Percentiles rank a stretch among this genome's conserved stretches.
Evolutionary conservation across 2,888 invertebrate species (phyloP).

Genomic region (Stictocephala bisonia): DNA sequence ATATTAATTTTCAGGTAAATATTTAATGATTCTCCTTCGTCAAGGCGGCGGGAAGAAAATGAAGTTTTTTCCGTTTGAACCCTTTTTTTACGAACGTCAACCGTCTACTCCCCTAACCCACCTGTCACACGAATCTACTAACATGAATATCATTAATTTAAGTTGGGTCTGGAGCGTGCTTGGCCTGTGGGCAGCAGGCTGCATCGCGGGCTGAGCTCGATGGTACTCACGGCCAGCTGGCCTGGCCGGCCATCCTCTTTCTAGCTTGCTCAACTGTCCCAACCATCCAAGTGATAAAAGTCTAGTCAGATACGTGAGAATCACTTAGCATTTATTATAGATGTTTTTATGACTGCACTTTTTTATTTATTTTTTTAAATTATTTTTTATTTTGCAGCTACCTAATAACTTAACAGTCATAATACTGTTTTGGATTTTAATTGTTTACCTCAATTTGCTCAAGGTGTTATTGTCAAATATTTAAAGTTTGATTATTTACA

Average conservation of each 20-base stretch:
- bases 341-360: too few species aligned
- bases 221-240: slow-evolving; percentile 28
- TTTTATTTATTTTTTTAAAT: too few species aligned
- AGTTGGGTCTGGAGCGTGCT: background rate
- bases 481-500: too few species aligned
- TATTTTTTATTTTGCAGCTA: too few species aligned
- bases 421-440: too few species aligned
- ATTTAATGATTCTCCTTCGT: slow-evolving; percentile 23
- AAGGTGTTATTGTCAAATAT: too few species aligned
- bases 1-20: slow-evolving; percentile 18
- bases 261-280: slow-evolving; percentile 3
- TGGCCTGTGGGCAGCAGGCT: slow-evolving; percentile 35
- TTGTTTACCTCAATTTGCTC: too few species aligned
- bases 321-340: too few species aligned
- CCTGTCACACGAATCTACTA: slow-evolving; percentile 11
- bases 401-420: too few species aligned
- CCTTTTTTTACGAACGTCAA: slow-evolving; percentile 41
- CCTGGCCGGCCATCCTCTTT: slow-evolving; percentile 13
- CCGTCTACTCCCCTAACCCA: slow-evolving; percentile 32
- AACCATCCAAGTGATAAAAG: background rate
- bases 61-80: slow-evolving; percentile 33
- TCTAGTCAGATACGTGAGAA: too few species aligned
- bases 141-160: slow-evolving; percentile 6
- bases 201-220: background rate
- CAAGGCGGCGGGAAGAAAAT: slow-evolving; percentile 31